Conservation (phyloP, 2,113 vertebrate genomes). For the Colius striatus region DNA sequence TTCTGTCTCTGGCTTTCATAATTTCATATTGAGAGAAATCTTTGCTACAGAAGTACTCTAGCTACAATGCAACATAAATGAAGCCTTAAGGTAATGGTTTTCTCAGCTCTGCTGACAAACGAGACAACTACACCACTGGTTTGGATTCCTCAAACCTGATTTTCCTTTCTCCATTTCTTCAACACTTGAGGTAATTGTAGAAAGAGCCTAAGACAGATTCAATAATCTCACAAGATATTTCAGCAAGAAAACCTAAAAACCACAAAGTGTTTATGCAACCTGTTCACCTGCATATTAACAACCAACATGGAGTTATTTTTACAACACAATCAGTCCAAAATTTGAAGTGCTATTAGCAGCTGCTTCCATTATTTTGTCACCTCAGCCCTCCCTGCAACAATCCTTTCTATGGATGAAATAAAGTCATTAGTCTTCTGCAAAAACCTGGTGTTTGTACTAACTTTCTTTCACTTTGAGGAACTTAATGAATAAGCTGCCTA, state of each 20-base stretch:
- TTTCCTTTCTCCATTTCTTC: background rate
- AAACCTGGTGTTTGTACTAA: background rate
- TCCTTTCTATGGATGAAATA: background rate
- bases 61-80: conserved; percentile 2
- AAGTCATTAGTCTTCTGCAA: background rate
- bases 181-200: background rate
- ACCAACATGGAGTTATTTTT: background rate
- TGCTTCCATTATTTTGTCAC: background rate
- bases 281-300: background rate
- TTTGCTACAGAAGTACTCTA: background rate
- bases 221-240: background rate
- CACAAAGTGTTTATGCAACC: background rate
- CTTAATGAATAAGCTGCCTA: background rate
- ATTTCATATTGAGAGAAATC: background rate
- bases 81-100: background rate
- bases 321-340: background rate
- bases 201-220: background rate
- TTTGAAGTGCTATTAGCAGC: background rate
- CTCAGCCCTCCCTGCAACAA: background rate
- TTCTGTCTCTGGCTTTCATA: background rate
- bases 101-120: background rate
- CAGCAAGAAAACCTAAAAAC: background rate
- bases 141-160: background rate
- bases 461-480: background rate
- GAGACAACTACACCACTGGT: background rate